These are phyloP conservation scores for Intellagama lesueurii DNA, from an alignment of 2,797 vertebrate species.

Conservation along the genomic window DNA sequence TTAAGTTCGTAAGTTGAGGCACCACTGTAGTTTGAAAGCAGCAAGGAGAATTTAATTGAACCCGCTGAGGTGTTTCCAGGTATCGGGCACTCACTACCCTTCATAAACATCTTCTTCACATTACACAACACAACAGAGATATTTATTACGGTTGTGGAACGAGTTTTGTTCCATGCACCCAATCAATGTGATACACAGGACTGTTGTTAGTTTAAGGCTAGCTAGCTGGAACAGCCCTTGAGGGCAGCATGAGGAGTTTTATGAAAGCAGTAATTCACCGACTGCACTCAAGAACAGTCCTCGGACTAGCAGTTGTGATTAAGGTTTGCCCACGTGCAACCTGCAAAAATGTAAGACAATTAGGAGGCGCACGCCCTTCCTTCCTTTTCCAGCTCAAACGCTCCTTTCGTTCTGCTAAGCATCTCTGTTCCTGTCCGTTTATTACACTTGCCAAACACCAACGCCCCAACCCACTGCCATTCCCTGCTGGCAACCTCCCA, in stretches of 20 bases:
- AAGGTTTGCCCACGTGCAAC: not conserved
- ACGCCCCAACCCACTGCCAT: not conserved
- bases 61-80: not conserved
- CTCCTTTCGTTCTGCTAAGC: not conserved
- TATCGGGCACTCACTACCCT: not conserved
- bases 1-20: no score
- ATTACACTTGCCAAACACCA: not conserved
- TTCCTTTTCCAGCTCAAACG: not conserved
- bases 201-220: not conserved
- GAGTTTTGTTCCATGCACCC: not conserved
- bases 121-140: slow-evolving; percentile 9
- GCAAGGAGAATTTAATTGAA: not conserved
- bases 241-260: not conserved
- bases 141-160: slow-evolving; percentile 10
- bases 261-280: slow-evolving; percentile 44
- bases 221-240: not conserved
- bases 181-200: slow-evolving; percentile 26
- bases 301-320: not conserved
- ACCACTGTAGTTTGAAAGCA: not conserved
- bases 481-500: not conserved
- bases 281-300: not conserved
- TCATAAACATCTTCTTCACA: slow-evolving; percentile 40
- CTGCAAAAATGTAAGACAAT: not conserved
- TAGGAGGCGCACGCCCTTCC: not conserved
- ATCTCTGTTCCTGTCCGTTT: not conserved